Base-by-base conservation (phyloP, 2,113 vertebrate genomes). In the Bostrychus sinensis region DNA sequence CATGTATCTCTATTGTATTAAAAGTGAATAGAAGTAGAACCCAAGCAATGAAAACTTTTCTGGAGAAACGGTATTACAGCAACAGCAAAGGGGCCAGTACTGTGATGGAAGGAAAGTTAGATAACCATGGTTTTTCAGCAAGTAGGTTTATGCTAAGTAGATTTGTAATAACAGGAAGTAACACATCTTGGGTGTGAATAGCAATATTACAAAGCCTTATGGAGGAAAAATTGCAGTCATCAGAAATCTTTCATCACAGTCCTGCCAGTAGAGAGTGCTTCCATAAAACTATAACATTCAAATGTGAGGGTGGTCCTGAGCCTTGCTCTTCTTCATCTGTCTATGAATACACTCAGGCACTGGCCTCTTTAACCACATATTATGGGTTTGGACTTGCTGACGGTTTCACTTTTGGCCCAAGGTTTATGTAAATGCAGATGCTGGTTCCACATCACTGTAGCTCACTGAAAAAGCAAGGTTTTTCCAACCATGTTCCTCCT, bases 261-360 rank as follows among this genome's bases (percentile, higher is more conserved):
- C 51, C 30, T 53, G 51, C 64, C 70, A 46, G 72, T 39, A 20
- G 14, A 56, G 70, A n/a, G 54, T 3, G 51, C 60, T 60, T 38
- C 20, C 58, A 20, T 25, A 43, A 17, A 46, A 66, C 37, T 70
- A 53, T 32, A 56, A 37, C 12, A 38, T 57, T 66, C 74, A 67
- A 72, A n/a, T n/a, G 81, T 77, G 80, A 88, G 77, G 89, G 87
- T 87, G 87, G 89, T 87, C 86, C 72, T 37, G 54, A 65, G 60
- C 60, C 66, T 39, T 67, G 60, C 57, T 77, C 64, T 12, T 74
- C 72, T 88, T 75, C 67, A 66, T 69, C 39, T 77, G 70, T 67
- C 86, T 87, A 86, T 87, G 83, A 89, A 89, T 89, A 90, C 76
- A 77, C 74, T 59, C 20, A 66, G 66, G 72, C 81, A 63, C 54